Conservation (phyloP, 2,113 vertebrate species). For the Zosterops hypoxanthus region DNA sequence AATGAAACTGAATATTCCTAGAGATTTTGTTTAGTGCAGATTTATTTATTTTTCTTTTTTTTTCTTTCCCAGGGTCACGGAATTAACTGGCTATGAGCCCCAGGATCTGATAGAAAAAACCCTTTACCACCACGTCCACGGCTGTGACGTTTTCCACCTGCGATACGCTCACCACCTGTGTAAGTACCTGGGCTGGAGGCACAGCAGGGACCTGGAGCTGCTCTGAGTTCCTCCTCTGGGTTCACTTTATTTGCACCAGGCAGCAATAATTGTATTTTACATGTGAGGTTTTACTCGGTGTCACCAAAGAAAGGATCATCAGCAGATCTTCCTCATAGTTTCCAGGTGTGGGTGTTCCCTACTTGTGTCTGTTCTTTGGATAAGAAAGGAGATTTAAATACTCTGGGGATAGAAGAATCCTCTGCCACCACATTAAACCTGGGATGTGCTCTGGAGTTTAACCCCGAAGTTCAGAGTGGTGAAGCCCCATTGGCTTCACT, state of each 20-base stretch:
- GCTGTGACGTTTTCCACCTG: conserved; percentile 90
- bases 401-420: background rate
- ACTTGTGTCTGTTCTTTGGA: background rate
- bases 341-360: background rate
- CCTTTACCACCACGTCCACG: conserved; percentile 91
- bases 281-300: background rate
- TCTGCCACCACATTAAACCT: no score
- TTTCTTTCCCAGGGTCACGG: conserved; percentile 83
- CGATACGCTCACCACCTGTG: conserved; percentile 89
- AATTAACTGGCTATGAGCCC: conserved; percentile 92
- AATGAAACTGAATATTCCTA: background rate
- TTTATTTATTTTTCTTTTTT: background rate
- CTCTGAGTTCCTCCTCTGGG: background rate
- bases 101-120: conserved; percentile 97
- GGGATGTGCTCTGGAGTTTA: no score
- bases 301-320: background rate
- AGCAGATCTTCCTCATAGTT: background rate
- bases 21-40: background rate
- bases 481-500: no score
- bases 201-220: background rate
- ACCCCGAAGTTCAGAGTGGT: no score
- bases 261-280: background rate
- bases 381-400: background rate
- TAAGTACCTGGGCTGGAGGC: conserved; percentile 73
- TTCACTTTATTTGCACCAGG: background rate